Evolutionary conservation across 2,113 vertebrate genomes (phyloP).

Genomic region (Lates calcarifer): DNA sequence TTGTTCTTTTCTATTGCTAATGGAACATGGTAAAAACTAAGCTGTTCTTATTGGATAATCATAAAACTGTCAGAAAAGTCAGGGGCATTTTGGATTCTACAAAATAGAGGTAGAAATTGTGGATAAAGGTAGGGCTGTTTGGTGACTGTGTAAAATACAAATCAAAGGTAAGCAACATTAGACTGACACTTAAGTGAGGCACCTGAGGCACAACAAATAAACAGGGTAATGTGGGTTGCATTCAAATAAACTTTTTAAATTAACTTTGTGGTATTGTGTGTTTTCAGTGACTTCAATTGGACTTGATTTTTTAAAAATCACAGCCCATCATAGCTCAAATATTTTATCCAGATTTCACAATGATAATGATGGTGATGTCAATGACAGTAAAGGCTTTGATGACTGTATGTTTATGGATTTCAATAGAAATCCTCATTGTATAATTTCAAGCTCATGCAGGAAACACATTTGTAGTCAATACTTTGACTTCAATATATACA

Average conservation of each 20-base stretch:
- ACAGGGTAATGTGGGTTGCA: background rate
- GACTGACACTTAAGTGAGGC: background rate
- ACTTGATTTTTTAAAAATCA: background rate
- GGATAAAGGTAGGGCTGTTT: background rate
- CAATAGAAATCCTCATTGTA: background rate
- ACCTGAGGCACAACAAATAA: background rate
- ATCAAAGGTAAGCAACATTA: background rate
- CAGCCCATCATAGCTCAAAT: background rate
- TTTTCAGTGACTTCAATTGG: background rate
- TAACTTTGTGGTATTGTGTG: background rate
- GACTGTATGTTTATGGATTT: background rate
- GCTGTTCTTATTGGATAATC: background rate
- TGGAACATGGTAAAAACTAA: too few species aligned
- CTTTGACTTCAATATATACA: constrained; percentile 9
- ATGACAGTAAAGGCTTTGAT: background rate
- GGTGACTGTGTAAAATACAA: background rate
- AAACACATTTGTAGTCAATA: background rate
- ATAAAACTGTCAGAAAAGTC: too few species aligned
- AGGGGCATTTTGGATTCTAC: background rate
- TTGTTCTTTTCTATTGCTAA: background rate
- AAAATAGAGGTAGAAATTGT: background rate
- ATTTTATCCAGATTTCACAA: background rate
- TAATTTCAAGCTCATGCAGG: background rate
- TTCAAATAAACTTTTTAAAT: background rate
- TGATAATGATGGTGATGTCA: background rate